phyloP scores from a whole-genome alignment of 1,140 invertebrate genomes.

The Aradophagus sp. region DNA sequence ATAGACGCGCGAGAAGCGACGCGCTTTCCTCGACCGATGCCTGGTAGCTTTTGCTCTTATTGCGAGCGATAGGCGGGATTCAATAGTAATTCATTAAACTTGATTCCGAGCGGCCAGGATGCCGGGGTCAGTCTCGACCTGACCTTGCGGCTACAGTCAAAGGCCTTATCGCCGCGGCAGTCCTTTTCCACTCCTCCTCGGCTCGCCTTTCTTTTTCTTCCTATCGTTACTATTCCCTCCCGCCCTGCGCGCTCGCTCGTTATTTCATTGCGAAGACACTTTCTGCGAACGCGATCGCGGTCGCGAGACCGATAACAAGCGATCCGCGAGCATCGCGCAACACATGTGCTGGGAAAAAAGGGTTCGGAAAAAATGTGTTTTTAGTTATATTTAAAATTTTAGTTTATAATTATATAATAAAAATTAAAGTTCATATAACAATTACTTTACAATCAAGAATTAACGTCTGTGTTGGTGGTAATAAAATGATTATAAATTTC shows the following conservation, averaged over 20 bases:
- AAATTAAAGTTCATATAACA: too few relatives aligned
- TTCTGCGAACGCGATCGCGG: too few relatives aligned
- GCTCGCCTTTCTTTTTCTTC: constrained; percentile 48
- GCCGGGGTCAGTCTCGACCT: constrained; percentile 68
- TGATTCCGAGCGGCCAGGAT: constrained; percentile 71
- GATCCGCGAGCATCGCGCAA: too few relatives aligned
- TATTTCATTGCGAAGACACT: constrained; percentile 39
- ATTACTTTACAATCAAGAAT: too few relatives aligned
- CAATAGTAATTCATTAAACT: constrained; percentile 75
- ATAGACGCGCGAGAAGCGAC: constrained; percentile 54
- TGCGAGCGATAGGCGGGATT: constrained; percentile 70
- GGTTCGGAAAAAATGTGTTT: too few relatives aligned
- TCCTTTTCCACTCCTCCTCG: constrained; percentile 57
- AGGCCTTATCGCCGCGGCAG: constrained; percentile 69
- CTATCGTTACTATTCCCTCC: constrained; percentile 47
- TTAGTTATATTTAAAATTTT: too few relatives aligned
- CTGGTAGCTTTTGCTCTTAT: constrained; percentile 66
- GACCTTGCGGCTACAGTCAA: constrained; percentile 72
- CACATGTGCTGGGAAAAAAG: too few relatives aligned
- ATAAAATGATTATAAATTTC: too few relatives aligned
- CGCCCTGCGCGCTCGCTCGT: constrained; percentile 26
- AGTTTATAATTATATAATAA: too few relatives aligned
- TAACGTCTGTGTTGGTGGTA: too few relatives aligned
- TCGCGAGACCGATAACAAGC: too few relatives aligned
- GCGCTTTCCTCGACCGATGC: constrained; percentile 57